Percentiles rank a stretch among this genome's conserved stretches.
These are phyloP conservation scores for Lagopus leucura DNA, from an alignment of 2,113 vertebrate species.

Conservation along the genomic window DNA sequence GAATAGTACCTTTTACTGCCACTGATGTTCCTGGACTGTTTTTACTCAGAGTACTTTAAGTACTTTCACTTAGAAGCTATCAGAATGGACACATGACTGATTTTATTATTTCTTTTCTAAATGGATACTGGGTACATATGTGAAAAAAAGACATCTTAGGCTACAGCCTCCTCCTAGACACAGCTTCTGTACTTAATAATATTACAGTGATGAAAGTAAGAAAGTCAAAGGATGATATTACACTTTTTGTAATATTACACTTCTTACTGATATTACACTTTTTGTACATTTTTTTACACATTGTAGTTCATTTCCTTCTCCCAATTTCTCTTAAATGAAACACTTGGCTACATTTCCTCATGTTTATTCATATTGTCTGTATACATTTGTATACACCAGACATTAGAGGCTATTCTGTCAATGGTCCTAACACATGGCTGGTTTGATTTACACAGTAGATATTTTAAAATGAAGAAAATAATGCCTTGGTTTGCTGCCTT, in stretches of 20 bases:
- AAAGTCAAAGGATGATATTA: not conserved
- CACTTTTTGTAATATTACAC: too few species aligned
- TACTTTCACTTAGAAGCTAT: not conserved
- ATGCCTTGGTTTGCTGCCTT: not conserved
- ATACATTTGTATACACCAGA: not conserved
- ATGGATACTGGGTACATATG: not conserved
- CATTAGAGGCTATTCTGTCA: not conserved
- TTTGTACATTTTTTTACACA: too few species aligned
- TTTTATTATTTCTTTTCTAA: not conserved
- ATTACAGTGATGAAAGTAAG: not conserved
- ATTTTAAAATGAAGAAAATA: not conserved
- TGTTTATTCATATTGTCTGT: not conserved
- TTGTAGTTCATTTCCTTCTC: not conserved
- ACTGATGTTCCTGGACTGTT: not conserved
- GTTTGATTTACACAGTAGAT: not conserved
- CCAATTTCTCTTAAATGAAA: not conserved
- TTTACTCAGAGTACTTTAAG: not conserved
- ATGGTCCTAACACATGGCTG: not conserved
- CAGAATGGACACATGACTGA: not conserved
- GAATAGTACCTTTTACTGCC: not conserved
- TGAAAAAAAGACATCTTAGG: not conserved
- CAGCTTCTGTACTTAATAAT: not conserved
- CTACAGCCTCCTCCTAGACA: not conserved
- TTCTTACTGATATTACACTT: too few species aligned
- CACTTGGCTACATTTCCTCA: not conserved